A percentile compares a stretch with the other conserved stretches of the same genome.
Conservation (phyloP, 2,888 invertebrate species). For the Drosophila ustulata region DNA sequence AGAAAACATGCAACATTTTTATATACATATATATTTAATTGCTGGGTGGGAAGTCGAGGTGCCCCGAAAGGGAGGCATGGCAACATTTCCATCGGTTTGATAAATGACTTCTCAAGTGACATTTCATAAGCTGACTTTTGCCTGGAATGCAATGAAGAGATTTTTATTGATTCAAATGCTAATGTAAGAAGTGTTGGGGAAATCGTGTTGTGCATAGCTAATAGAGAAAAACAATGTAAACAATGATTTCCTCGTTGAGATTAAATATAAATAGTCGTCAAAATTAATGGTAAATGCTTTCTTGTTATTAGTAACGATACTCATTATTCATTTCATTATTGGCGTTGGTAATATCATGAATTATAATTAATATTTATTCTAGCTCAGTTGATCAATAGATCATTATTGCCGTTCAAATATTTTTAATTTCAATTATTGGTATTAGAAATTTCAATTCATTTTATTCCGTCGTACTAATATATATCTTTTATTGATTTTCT, state of each 20-base stretch:
- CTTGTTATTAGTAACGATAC: background rate
- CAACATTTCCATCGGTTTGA: slow-evolving; percentile 57
- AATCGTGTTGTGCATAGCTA: background rate
- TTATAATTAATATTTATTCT: too few species aligned
- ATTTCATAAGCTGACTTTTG: slow-evolving; percentile 50
- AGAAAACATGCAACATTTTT: slow-evolving; percentile 20
- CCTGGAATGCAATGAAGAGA: slow-evolving; percentile 29
- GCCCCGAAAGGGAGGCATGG: slow-evolving; percentile 8
- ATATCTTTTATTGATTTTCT: too few species aligned
- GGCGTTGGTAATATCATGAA: background rate
- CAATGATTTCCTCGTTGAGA: background rate
- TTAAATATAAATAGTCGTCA: background rate
- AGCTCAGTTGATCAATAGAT: too few species aligned
- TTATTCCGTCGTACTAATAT: too few species aligned
- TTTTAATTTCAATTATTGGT: too few species aligned
- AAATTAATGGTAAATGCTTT: background rate
- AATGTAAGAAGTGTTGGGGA: background rate
- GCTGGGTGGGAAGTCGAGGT: slow-evolving; percentile 19
- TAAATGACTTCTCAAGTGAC: slow-evolving; percentile 66
- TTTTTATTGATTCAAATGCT: slow-evolving; percentile 24
- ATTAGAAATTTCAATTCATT: too few species aligned
- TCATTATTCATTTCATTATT: background rate
- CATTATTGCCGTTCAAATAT: too few species aligned
- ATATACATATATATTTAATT: slow-evolving; percentile 2
- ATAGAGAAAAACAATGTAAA: background rate